These are phyloP conservation scores for Pygocentrus nattereri DNA, from an alignment of 2,797 vertebrate species.

Conservation along the genomic window DNA sequence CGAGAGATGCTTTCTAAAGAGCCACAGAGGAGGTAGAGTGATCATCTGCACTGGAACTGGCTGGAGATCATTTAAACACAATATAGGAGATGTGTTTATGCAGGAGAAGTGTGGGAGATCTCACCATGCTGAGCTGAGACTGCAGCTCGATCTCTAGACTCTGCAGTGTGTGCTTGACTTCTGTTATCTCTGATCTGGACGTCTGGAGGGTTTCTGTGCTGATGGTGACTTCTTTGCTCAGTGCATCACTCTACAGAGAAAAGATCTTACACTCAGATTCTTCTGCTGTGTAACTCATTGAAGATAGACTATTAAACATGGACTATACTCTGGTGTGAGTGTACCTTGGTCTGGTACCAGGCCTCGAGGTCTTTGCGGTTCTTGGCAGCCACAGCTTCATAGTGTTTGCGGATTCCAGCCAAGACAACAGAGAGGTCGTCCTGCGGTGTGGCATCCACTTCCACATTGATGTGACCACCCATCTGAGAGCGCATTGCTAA, in stretches of 20 bases:
- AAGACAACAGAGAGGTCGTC: slow-evolving; percentile 79
- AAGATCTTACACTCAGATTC: not conserved
- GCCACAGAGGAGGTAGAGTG: not conserved
- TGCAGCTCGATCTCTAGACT: slow-evolving; percentile 84
- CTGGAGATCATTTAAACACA: no score
- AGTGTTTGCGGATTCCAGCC: slow-evolving; percentile 82
- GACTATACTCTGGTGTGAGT: not conserved
- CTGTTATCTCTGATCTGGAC: slow-evolving; percentile 51
- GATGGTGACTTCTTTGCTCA: slow-evolving; percentile 49
- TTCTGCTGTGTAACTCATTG: not conserved
- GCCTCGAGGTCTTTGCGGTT: slow-evolving; percentile 80
- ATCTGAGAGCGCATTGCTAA: slow-evolving; percentile 71
- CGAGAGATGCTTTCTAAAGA: slow-evolving; percentile 71
- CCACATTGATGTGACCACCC: slow-evolving; percentile 81
- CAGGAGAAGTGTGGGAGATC: slow-evolving; percentile 26
- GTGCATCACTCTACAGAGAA: slow-evolving; percentile 20
- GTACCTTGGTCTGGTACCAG: slow-evolving; percentile 84
- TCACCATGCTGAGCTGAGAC: slow-evolving; percentile 79
- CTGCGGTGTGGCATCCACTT: slow-evolving; percentile 79
- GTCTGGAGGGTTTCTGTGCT: slow-evolving; percentile 49
- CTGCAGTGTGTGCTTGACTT: slow-evolving; percentile 70
- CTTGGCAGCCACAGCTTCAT: slow-evolving; percentile 80
- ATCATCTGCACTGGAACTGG: no score
- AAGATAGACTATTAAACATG: not conserved
- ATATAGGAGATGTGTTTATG: not conserved